Base-by-base conservation (phyloP, 2,113 vertebrate genomes). In the Amphilophus citrinellus region DNA sequence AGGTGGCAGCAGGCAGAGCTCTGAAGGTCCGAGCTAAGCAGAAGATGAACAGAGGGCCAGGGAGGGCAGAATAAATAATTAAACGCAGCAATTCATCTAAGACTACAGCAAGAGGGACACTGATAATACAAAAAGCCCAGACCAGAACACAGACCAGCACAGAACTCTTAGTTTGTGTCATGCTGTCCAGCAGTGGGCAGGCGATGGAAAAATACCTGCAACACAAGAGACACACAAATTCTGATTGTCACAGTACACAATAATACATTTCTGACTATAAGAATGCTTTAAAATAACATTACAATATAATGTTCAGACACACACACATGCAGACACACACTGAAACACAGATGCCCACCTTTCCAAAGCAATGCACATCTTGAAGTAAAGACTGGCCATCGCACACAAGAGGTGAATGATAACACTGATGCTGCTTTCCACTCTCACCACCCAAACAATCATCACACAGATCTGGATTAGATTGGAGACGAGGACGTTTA, bases 181-280 rank as follows among this genome's bases (percentile, higher is more conserved):
- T 47, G 39, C 18, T 17, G 22, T 50, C 9, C 17, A 18, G 30
- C 39, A 13, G 17, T 20, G 22, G 39, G 17, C 0, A 9, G 37
- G 39, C 10, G 15, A 35, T 50, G 24, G 32, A 24, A 50, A 30
- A 61, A 47, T 32, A 50, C 39, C 76, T 62, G 76, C 76, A 61
- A 62, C 4, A 8, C 14, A 24, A 61, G 30, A 17, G 24, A 78
- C 10, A 78, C 22, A 61, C 3, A 61, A 4, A 58, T 59, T 30
- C 59, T 61, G 14, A 50, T 14, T 5, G 32, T 50, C 13, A 10
- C 24, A 47, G 2, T 9, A 6, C 7, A 1, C 9, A 61, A 17
- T 3, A 7, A 0, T 24, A 9, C 0, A 42, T 61, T 13, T 17
- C 27, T 50, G 22, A n/a, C 0, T 22, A 2, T 14, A 1, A 53